phyloP scores from a whole-genome alignment of 2,888 invertebrate species.

The Chrysomela aeneicollis region DNA sequence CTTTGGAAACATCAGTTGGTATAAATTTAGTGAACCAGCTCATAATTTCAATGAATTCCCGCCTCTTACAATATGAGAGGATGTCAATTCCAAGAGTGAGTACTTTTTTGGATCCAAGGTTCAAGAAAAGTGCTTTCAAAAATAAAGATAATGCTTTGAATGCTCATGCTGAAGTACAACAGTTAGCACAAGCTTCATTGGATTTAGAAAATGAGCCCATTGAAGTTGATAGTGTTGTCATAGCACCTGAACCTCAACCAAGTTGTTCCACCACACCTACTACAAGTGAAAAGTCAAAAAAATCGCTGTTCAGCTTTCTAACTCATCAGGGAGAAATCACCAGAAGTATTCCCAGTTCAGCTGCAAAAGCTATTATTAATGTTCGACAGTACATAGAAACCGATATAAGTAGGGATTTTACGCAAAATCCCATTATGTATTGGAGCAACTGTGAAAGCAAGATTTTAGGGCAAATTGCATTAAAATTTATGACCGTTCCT shows the following conservation, averaged over 20 bases:
- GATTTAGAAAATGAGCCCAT: not conserved
- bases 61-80: constrained; percentile 11
- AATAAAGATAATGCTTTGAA: constrained; percentile 9
- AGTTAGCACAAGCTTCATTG: constrained; percentile 17
- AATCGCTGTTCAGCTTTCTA: not conserved
- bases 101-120: constrained; percentile 18
- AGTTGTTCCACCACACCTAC: not conserved
- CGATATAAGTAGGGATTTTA: not conserved
- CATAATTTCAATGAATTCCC: not conserved
- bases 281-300: not conserved
- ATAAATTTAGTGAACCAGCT: not conserved
- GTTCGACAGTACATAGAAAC: constrained; percentile 11
- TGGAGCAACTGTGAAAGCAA: constrained; percentile 7
- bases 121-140: constrained; percentile 18
- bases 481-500: constrained; percentile 4
- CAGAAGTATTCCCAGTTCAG: not conserved
- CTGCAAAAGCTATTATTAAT: constrained; percentile 14
- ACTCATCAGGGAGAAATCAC: not conserved
- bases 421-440: constrained; percentile 8
- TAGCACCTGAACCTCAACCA: not conserved
- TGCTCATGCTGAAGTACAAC: constrained; percentile 12
- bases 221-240: not conserved
- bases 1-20: constrained; percentile 4
- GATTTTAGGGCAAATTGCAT: constrained; percentile 8
- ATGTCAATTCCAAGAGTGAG: constrained; percentile 6